Conservation (phyloP, 1,140 invertebrate genomes). For the Temnothorax curvispinosus region DNA sequence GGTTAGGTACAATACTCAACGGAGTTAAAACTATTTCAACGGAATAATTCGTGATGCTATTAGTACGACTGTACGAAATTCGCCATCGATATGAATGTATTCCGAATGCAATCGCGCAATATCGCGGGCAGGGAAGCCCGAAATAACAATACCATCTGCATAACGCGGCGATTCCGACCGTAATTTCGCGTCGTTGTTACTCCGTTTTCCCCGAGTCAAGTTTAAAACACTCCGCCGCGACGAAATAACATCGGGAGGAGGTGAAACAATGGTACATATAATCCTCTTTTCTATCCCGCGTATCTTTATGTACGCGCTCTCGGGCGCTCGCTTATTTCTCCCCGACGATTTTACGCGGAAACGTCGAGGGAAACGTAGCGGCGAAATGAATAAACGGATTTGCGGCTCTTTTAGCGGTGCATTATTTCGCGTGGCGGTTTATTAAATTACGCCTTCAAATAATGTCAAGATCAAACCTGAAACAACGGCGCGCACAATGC, state of each 20-base stretch:
- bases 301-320: constrained; percentile 37
- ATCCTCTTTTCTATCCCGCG: constrained; percentile 52
- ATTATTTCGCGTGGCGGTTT: constrained; percentile 27
- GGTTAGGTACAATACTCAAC: not conserved
- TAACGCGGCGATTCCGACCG: not conserved
- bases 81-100: constrained; percentile 1
- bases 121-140: not conserved
- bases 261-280: constrained; percentile 44
- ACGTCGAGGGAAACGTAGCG: constrained; percentile 12
- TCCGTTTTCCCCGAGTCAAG: not conserved
- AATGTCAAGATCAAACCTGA: constrained; percentile 47
- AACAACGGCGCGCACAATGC: constrained; percentile 4
- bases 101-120: not conserved
- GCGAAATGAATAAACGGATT: constrained; percentile 53
- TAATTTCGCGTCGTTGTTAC: not conserved
- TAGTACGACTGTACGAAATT: constrained; percentile 27
- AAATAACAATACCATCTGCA: not conserved
- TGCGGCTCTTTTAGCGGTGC: constrained; percentile 40
- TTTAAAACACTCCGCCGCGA: constrained; percentile 43
- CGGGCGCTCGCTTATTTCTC: constrained; percentile 11
- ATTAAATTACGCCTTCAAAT: constrained; percentile 39
- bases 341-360: constrained; percentile 14
- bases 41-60: constrained; percentile 25
- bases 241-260: constrained; percentile 35
- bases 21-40: constrained; percentile 55